Base-by-base conservation (phyloP, 2,797 vertebrate species). In the Mus minutoides region DNA sequence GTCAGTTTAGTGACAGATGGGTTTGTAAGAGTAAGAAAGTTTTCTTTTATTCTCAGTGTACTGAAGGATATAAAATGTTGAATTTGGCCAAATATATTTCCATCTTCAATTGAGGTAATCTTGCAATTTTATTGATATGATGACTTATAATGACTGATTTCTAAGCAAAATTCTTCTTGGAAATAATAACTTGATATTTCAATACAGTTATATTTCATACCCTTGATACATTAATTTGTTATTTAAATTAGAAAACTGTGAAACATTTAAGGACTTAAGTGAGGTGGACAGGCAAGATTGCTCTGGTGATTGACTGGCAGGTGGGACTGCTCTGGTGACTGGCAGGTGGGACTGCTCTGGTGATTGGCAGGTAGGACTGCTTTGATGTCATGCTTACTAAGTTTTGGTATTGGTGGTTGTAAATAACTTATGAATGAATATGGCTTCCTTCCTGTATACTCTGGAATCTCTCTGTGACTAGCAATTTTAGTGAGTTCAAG, bases 111-210 rank as follows among this genome's bases (percentile, higher is more conserved):
- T 91, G 83, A 95, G 24, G 95, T 67, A 49, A 94, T 89, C 67
- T 93, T 90, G 89, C 52, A 24, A 46, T 90, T 94, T 80, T 49
- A 87, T 94, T 88, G 58, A 90, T 54, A 73, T 79, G 19, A 43
- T 90, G 17, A 67, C 26, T 94, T 95, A 73, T 13, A 83, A 89
- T 83, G 16, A 94, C 67, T 86, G 34, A 90, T 88, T 95, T 87
- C 71, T 64, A 14, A 54, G 7, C 29, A 37, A 94, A 69, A 37
- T 40, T 94, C 54, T 92, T 91, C 34, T 87, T 87, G 37, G 31
- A 67, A 43, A 87, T 69, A 80, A 58, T 85, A 34, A 80, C 60
- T 80, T 80, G 46, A 2, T 78, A 40, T 77, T 96, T 96, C 71
- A 94, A 89, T 91, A 80, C 0, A 76, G 0, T 24, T 4, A 60